Evolutionary conservation across 1,140 invertebrate species (phyloP).

Genomic region (Thrips palmi): DNA sequence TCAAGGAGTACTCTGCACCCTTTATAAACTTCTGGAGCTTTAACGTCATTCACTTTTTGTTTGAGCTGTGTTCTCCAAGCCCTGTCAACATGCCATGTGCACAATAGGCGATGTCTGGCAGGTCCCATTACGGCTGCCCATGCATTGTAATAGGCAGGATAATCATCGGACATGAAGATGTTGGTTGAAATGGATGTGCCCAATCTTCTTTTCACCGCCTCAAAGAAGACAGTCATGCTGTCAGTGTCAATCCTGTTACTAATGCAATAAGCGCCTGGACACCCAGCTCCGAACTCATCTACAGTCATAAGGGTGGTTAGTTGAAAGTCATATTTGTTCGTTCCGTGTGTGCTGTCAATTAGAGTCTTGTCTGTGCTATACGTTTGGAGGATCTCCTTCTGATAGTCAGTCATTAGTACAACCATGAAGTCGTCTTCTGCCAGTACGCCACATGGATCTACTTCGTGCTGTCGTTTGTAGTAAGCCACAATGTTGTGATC

Average conservation of each 20-base stretch:
- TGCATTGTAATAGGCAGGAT: conserved; percentile 2
- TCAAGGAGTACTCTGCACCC: neutral
- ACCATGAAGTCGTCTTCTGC: conserved; percentile 9
- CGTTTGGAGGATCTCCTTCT: conserved; percentile 5
- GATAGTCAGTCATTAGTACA: conserved; percentile 9
- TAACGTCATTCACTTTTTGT: too few species aligned
- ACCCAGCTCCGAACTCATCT: conserved; percentile 11
- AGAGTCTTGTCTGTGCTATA: conserved; percentile 8
- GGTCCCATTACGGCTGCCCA: conserved; percentile 4
- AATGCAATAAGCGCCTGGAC: conserved; percentile 11
- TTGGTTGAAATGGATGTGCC: neutral
- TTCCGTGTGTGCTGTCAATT: conserved; percentile 7
- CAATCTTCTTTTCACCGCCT: neutral
- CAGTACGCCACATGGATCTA: neutral
- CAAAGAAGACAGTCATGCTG: conserved; percentile 2
- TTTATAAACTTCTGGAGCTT: too few species aligned
- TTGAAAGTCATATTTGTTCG: conserved; percentile 7
- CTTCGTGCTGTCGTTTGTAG: conserved; percentile 4
- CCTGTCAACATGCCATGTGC: conserved; percentile 9
- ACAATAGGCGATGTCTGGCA: conserved; percentile 1
- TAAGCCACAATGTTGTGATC: conserved; percentile 1
- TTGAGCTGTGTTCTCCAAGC: conserved; percentile 3
- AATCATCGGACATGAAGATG: conserved; percentile 9
- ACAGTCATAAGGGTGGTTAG: conserved; percentile 9
- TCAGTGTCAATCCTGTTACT: conserved; percentile 3